These are phyloP conservation scores for Lithodes maja DNA, from an alignment of 2,888 invertebrate genomes.

Conservation along the genomic window DNA sequence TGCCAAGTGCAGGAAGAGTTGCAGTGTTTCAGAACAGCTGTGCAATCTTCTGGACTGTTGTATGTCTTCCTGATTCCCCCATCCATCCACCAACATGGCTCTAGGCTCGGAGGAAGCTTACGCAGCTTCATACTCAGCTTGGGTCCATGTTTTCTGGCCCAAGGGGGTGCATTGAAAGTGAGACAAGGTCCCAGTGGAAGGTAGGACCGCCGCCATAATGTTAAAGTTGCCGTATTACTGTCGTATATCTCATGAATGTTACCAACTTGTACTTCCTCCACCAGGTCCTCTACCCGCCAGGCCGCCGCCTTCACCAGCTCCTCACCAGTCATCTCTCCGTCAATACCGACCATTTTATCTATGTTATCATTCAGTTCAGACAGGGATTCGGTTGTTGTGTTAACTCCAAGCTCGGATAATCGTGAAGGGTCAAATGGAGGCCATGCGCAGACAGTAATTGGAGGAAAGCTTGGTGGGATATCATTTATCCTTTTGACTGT, in stretches of 20 bases:
- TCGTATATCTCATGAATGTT: constrained; percentile 24
- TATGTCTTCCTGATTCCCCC: too few species aligned
- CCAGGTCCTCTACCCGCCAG: constrained; percentile 29
- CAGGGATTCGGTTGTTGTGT: not conserved
- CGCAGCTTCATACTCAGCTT: too few species aligned
- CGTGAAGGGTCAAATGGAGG: constrained; percentile 33
- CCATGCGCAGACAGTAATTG: constrained; percentile 25
- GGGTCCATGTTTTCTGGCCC: too few species aligned
- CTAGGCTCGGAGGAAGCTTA: too few species aligned
- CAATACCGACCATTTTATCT: constrained; percentile 15
- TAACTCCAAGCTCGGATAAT: constrained; percentile 22
- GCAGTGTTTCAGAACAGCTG: too few species aligned
- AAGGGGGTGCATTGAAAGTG: constrained; percentile 26
- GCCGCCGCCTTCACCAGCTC: constrained; percentile 31
- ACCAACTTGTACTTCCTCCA: not conserved
- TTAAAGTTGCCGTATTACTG: not conserved
- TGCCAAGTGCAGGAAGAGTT: too few species aligned
- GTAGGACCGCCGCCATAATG: constrained; percentile 39
- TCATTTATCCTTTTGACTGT: too few species aligned
- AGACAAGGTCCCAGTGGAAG: constrained; percentile 39
- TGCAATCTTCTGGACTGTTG: too few species aligned
- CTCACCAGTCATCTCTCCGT: constrained; percentile 17
- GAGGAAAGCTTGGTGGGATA: not conserved
- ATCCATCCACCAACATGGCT: too few species aligned
- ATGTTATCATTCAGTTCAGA: constrained; percentile 4